Evolutionary conservation across 35 echinoderm and acorn worm species (phyloP), one percentile per base, ranked within the genome.

Genomic region (Ophiothrix spiculata): DNA sequence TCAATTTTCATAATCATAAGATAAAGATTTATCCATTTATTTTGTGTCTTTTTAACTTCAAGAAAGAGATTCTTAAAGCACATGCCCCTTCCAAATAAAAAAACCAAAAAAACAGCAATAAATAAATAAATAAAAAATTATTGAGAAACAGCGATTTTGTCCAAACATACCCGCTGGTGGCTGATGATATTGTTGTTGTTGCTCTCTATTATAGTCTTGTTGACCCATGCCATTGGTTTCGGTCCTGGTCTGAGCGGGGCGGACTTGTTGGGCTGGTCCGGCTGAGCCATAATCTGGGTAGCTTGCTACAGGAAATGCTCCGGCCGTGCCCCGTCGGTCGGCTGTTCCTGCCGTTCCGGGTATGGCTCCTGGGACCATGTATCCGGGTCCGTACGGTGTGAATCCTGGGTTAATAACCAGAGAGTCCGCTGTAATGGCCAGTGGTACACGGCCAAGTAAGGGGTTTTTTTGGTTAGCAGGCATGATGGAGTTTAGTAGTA

Each of bases 221-320:
- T 87, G 90, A 45, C 64, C 73, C 88, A 81, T 54, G 34, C 77
- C 38, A 74, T 73, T 82, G 32, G 84, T 46, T 29, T 92, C 90
- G 2, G 85, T 83, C 42, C 90, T 79, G 56, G 79, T 77, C 33
- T 39, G 81, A 39, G 85, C 73, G n/a, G n/a, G n/a, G 56, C 90
- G 37, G 84, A 83, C 32, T 56, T 85, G 39, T n/a, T n/a, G n/a
- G 45, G 90, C 90, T 17, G 90, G 90, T 37, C 90, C 90, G 28
- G 90, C 84, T 37, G 90, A 87, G 79, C 90, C 90, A 36, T 92
- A 92, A 83, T 92, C 90, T 33, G 90, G 90, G 64, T 87, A 87
- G 60, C 60, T 69, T 25, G 60, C 60, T 15, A 69, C 29, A 28
- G 60, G 29, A 28, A 69, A 69, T 69, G 60, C 60, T 28, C 60